These are phyloP conservation scores for Aleiodes sp. DNA, from an alignment of 1,140 invertebrate genomes.

Conservation along the genomic window DNA sequence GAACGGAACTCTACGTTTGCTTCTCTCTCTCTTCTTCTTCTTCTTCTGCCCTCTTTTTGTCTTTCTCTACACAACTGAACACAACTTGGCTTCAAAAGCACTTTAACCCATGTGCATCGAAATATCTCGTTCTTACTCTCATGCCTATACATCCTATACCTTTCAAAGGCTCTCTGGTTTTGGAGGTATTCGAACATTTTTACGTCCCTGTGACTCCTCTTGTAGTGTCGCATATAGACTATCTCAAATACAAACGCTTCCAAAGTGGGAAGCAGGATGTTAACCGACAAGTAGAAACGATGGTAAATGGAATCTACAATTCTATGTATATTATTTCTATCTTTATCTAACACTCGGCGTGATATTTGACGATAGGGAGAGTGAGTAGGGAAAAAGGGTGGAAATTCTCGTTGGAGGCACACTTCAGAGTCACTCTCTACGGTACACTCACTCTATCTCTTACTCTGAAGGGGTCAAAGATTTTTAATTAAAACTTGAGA, in stretches of 20 bases:
- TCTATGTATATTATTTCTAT: constrained; percentile 4
- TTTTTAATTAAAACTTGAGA: constrained; percentile 31
- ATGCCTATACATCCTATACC: not conserved
- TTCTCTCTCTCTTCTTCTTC: not conserved
- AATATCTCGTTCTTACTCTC: constrained; percentile 26
- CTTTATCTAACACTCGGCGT: not conserved
- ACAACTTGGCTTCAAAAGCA: constrained; percentile 25
- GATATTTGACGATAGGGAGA: not conserved
- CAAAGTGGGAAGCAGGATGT: constrained; percentile 43
- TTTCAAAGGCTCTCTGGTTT: constrained; percentile 19
- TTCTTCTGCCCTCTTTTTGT: not conserved
- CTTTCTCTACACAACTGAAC: not conserved
- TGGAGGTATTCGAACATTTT: constrained; percentile 5
- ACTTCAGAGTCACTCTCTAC: constrained; percentile 22
- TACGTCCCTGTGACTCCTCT: not conserved
- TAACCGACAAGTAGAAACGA: constrained; percentile 44
- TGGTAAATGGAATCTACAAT: constrained; percentile 44
- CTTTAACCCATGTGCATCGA: constrained; percentile 27
- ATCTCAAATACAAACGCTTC: no score
- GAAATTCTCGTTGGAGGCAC: not conserved
- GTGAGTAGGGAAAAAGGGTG: not conserved
- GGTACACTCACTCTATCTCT: constrained; percentile 10
- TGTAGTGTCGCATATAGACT: no score
- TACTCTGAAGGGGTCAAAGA: constrained; percentile 19
- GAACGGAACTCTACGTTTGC: constrained; percentile 37